phyloP scores from a whole-genome alignment of 2,113 vertebrate genomes.

The Xiphophorus hellerii region DNA sequence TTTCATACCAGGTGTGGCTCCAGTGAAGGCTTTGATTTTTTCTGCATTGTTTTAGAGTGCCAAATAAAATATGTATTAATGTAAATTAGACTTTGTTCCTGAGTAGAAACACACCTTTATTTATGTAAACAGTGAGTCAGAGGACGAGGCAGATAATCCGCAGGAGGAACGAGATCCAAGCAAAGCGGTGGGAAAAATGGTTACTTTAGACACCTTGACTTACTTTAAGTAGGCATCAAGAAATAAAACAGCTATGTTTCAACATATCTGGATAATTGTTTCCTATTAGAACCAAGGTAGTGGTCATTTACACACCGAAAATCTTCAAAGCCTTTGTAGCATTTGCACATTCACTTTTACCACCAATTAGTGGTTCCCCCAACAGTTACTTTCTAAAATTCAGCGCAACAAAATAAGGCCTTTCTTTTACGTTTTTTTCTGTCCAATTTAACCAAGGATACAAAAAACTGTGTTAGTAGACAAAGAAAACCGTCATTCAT shows the following conservation, averaged over 20 bases:
- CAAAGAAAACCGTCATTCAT: too few relatives aligned
- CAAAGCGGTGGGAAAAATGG: conserved; percentile 25
- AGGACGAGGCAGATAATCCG: conserved; percentile 38
- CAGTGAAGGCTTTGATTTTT: conserved; percentile 1
- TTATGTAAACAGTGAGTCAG: conserved; percentile 3
- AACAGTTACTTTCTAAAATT: too few relatives aligned
- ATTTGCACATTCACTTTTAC: too few relatives aligned
- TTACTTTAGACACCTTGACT: conserved; percentile 14
- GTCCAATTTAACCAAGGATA: too few relatives aligned
- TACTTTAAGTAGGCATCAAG: neutral
- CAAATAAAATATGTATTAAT: conserved; percentile 21
- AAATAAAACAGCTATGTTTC: neutral
- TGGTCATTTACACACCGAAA: neutral
- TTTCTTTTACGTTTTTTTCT: too few relatives aligned
- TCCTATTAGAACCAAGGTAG: neutral
- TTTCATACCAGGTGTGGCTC: conserved; percentile 24
- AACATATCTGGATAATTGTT: neutral
- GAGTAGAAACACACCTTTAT: neutral
- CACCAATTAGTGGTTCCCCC: too few relatives aligned
- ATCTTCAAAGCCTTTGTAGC: too few relatives aligned
- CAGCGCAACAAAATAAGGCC: too few relatives aligned
- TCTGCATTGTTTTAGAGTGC: conserved; percentile 28
- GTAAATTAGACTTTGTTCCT: neutral
- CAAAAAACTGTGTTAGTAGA: too few relatives aligned
- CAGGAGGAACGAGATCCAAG: conserved; percentile 15